phyloP scores from a whole-genome alignment of 2,113 vertebrate species.

The Tonatia bakeri region DNA sequence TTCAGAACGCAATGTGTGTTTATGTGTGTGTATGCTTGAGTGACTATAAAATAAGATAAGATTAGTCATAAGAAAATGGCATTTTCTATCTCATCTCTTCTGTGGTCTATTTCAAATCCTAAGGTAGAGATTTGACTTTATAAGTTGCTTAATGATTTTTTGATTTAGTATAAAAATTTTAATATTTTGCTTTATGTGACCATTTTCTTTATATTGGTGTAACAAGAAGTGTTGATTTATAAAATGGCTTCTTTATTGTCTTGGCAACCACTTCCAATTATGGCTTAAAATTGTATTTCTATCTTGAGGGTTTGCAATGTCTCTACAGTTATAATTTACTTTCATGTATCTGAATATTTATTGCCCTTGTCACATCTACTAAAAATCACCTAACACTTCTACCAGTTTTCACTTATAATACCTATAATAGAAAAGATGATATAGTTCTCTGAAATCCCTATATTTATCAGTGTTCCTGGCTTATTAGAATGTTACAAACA shows the following conservation, averaged over 20 bases:
- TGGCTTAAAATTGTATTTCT: background rate
- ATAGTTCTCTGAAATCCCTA: background rate
- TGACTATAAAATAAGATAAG: background rate
- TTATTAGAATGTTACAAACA: background rate
- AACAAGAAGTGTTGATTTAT: background rate
- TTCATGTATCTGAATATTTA: background rate
- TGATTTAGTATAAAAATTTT: background rate
- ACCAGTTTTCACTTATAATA: background rate
- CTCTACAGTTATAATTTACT: background rate
- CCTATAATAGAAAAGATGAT: background rate
- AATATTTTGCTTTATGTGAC: background rate
- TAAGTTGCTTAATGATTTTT: background rate
- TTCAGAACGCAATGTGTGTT: background rate
- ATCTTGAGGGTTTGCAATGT: background rate
- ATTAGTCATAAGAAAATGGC: background rate
- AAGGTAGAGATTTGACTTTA: background rate
- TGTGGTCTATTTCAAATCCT: background rate
- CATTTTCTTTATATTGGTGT: background rate
- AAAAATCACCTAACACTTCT: background rate
- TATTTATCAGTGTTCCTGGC: background rate
- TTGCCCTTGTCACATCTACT: background rate
- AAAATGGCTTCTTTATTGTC: background rate
- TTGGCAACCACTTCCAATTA: background rate
- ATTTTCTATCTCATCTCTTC: background rate
- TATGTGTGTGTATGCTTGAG: background rate